Evolutionary conservation across 1,140 invertebrate genomes (phyloP).

Genomic region (Trachymyrmex septentrionalis): DNA sequence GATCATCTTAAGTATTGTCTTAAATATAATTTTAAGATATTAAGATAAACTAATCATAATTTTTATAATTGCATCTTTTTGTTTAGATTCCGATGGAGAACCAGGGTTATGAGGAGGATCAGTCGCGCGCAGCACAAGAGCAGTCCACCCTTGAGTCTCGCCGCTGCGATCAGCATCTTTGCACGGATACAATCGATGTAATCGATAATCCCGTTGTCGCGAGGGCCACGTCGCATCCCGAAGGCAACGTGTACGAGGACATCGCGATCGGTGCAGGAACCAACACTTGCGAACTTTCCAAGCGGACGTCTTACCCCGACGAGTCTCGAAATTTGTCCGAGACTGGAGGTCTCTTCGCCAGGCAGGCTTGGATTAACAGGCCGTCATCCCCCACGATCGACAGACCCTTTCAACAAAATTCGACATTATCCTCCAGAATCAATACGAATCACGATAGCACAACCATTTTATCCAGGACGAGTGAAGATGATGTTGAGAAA

Average conservation of each 20-base stretch:
- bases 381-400: neutral
- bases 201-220: neutral
- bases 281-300: neutral
- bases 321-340: neutral
- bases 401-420: conserved; percentile 75
- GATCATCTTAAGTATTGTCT: no score
- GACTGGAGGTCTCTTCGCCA: neutral
- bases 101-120: conserved; percentile 83
- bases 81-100: conserved; percentile 82
- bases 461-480: neutral
- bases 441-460: conserved; percentile 38
- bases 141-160: neutral
- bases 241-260: conserved; percentile 83
- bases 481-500: neutral
- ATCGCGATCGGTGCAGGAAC: conserved; percentile 67
- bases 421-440: conserved; percentile 77
- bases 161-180: neutral
- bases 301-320: neutral
- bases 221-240: conserved; percentile 19
- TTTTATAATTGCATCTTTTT: neutral
- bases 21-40: neutral
- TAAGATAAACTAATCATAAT: neutral
- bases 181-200: neutral
- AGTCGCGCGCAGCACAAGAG: conserved; percentile 54
- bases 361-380: neutral